Evolutionary conservation across 2,113 vertebrate genomes (phyloP), one percentile per base, ranked within the genome.

Genomic region (Rhabdomys dilectus): DNA sequence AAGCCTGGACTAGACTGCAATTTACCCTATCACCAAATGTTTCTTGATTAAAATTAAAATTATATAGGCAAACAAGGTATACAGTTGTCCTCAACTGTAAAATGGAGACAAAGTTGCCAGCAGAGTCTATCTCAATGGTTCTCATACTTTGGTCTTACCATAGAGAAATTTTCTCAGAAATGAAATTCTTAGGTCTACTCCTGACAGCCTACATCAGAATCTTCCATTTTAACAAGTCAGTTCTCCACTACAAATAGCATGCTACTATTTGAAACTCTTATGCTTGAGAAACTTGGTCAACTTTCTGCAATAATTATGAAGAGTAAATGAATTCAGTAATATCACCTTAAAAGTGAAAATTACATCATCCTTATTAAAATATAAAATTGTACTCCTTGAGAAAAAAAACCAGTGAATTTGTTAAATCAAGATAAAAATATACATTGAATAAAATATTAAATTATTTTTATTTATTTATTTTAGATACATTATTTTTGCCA

Each of bases 11-110:
- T 9, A 91, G 68, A 92, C 31, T 10, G 80, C 66, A 92, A 5
- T 72, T 72, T n/a, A 91, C 19, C 24, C 16, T 96, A 42, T 92
- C 64, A 92, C 85, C 66, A 97, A 94, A 92, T 89, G 24, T 89
- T 90, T 88, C n/a, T 13, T 82, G 11, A 93, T 89, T 78, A 87
- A 73, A 96, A 77, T 89, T 60, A 94, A 96, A 94, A 93, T 42
- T 39, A 19, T 26, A 73, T 72, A 66, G 91, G 45, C 21, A 36
- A 94, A 91, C 76, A 70, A 93, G 42, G 51, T 21, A 88, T 95
- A n/a, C 39, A 75, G n/a, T 1, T 92, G 88, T 68, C 36, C 26
- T 93, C 48, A 76, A 58, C 13, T 80, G 7, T 89, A 91, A 94
- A 86, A 93, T 42, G n/a, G 29, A 94, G 58, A 89, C 31, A 88